Base-by-base conservation (phyloP, 2,113 vertebrate species). In the Chaetops frenatus region DNA sequence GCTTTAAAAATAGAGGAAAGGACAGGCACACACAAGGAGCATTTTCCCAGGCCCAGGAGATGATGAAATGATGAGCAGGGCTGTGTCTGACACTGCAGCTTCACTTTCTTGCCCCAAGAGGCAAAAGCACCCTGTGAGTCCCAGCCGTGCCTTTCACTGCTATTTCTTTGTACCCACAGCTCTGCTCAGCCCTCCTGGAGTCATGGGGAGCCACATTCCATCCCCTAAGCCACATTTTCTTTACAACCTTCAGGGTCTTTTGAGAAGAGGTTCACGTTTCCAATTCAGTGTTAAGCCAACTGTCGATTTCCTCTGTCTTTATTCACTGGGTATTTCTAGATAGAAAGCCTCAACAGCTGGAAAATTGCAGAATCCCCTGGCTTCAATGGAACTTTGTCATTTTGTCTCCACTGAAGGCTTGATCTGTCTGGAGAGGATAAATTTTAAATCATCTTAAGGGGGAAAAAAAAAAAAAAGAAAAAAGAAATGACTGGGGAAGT, bases 121-220 rank as follows among this genome's bases (percentile, higher is more conserved):
- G 33, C 35, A 40, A 44, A 82, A 36, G 35, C 2, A 14, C 10
- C 27, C 29, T 3, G 10, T 0, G 4, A 33, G 3, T 38, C 54
- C 13, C 0, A 0, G 36, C 58, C 6, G 6, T 8, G 15, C 20
- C 29, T 54, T 51, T 27, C 29, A 27, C 7, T 6, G 0, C 7
- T 0, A 82, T 27, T 38, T 33, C 31, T 38, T 45, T 53, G 28
- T 31, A 20, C 12, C 31, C 47, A 2, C 17, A 64, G 36, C 40
- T 65, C 53, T 86, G 28, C 56, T 77, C 31, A 15, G 21, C 53
- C 27, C 48, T 77, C 50, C 77, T 50, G 33, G 31, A 80, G 67
- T 5, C 25, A 7, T 3, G 50, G 58, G 24, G 87, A 24, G n/a
- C 40, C 50, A 36, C 64, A 15, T 27, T 77, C 54, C 31, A 48